A percentile compares a stretch with the other conserved stretches of the same genome.
Evolutionary conservation across 2,888 invertebrate species (phyloP).

Genomic region (Ophion costatus): DNA sequence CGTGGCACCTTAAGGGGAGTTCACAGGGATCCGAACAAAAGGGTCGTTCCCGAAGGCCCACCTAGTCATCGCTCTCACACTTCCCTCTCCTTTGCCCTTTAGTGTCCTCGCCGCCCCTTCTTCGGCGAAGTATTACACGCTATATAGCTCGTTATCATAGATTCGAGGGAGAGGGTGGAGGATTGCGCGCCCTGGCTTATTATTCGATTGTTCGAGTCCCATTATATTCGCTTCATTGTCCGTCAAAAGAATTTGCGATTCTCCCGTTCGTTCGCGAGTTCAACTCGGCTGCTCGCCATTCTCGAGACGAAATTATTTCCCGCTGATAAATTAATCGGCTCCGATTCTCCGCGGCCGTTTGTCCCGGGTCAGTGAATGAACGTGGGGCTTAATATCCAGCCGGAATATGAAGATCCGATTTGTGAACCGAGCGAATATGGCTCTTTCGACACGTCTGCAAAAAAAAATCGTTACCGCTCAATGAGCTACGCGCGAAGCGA

Average conservation of each 20-base stretch:
- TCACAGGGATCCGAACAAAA: constrained; percentile 36
- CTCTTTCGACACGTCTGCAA: neutral
- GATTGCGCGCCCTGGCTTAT: constrained; percentile 41
- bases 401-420: constrained; percentile 24
- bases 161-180: constrained; percentile 29
- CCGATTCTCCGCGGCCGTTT: constrained; percentile 42
- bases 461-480: constrained; percentile 4
- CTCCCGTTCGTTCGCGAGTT: constrained; percentile 23
- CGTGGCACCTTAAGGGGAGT: neutral
- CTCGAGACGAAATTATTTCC: neutral
- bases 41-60: neutral
- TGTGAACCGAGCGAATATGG: neutral
- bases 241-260: constrained; percentile 58
- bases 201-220: constrained; percentile 63
- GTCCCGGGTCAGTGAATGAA: constrained; percentile 32
- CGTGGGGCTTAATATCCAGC: neutral
- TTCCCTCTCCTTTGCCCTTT: constrained; percentile 20
- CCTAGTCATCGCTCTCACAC: constrained; percentile 1
- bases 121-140: neutral
- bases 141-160: constrained; percentile 57
- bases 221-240: constrained; percentile 60
- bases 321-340: constrained; percentile 4
- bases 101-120: neutral
- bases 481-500: neutral
- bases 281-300: neutral